Conservation (phyloP, 2,113 vertebrate species). For the Laterallus jamaicensis region DNA sequence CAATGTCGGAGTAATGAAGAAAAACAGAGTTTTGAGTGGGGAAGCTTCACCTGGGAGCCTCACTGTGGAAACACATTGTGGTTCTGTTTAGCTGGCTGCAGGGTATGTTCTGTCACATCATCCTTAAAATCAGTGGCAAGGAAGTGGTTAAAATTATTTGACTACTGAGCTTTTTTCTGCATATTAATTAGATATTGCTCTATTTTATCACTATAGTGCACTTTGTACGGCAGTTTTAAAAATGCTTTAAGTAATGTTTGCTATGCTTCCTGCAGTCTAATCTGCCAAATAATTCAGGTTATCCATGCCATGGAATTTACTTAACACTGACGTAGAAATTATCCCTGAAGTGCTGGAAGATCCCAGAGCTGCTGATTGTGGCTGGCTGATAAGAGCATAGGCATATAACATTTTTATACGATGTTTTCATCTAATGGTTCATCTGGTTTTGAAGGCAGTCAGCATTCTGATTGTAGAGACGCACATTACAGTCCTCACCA, state of each 20-base stretch:
- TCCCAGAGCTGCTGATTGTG: conserved; percentile 11
- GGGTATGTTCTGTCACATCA: neutral
- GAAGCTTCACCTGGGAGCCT: neutral
- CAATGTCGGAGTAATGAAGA: neutral
- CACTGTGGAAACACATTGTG: neutral
- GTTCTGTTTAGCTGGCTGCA: neutral
- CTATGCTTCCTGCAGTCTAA: conserved; percentile 30
- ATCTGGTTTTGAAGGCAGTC: neutral
- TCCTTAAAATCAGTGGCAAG: neutral
- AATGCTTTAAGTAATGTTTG: conserved; percentile 22
- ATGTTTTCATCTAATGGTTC: neutral
- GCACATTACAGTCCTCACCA: neutral
- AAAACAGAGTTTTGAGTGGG: neutral
- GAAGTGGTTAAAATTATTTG: conserved; percentile 5
- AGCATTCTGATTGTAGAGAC: neutral
- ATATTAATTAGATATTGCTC: conserved; percentile 9
- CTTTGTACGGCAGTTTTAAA: conserved; percentile 10
- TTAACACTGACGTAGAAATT: neutral
- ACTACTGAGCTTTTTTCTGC: neutral
- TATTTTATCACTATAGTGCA: neutral
- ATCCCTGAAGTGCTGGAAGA: conserved; percentile 36
- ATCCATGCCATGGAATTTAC: conserved; percentile 18
- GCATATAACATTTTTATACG: neutral
- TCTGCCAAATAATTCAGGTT: conserved; percentile 45
- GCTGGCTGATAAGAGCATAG: neutral